Percentiles rank a stretch among this genome's conserved stretches.
phyloP scores from a whole-genome alignment of 2,888 invertebrate genomes.

The Sarcophaga carnaria region DNA sequence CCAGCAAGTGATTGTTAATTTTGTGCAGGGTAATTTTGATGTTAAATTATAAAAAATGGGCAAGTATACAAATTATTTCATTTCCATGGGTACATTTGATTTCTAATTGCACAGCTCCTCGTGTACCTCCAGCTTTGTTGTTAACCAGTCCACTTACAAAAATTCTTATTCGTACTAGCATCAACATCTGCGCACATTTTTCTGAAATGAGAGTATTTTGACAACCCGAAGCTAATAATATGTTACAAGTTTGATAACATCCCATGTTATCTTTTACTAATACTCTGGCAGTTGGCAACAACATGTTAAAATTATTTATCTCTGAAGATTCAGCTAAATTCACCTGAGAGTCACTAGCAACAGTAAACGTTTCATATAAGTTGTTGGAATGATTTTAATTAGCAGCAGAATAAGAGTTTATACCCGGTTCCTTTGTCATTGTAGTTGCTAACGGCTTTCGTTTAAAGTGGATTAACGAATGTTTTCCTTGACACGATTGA shows the following conservation, averaged over 20 bases:
- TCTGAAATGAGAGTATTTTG: constrained; percentile 20
- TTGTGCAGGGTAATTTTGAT: no score
- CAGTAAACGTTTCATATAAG: no score
- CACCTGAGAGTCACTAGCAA: no score
- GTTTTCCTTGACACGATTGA: no score
- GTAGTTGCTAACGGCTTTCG: no score
- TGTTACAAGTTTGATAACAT: constrained; percentile 22
- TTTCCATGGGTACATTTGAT: no score
- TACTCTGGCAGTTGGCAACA: constrained; percentile 23
- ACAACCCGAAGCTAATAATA: constrained; percentile 15
- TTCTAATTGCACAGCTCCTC: neutral
- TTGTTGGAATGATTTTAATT: no score
- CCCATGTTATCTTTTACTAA: constrained; percentile 30
- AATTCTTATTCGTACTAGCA: constrained; percentile 19
- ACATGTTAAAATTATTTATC: neutral
- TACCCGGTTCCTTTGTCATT: no score
- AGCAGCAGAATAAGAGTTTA: no score
- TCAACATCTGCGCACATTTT: neutral
- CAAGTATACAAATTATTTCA: no score
- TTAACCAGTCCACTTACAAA: constrained; percentile 9
- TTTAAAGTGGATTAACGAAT: neutral
- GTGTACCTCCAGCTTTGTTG: constrained; percentile 14
- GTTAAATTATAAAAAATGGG: no score
- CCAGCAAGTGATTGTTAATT: no score
- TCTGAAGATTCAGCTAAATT: neutral